Conservation (phyloP, 2,113 vertebrate species). For the Chloroceryle aenea region DNA sequence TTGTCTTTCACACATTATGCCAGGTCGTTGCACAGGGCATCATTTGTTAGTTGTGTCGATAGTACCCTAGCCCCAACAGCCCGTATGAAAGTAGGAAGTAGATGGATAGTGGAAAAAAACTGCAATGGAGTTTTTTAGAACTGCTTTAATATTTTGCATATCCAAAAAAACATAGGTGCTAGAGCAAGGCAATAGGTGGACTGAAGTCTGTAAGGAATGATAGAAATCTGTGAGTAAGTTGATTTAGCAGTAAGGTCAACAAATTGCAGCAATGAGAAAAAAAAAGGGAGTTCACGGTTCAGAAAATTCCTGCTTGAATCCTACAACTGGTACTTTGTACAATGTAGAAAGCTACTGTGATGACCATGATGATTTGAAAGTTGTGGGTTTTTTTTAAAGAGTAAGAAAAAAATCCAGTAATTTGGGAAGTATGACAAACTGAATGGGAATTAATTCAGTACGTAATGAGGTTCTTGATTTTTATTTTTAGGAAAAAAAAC, state of each 20-base stretch:
- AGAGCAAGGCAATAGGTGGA: neutral
- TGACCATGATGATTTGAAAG: neutral
- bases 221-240: neutral
- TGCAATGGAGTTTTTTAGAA: neutral
- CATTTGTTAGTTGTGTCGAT: neutral
- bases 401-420: neutral
- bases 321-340: neutral
- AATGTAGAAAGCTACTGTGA: neutral
- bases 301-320: neutral
- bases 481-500: neutral
- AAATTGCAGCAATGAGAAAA: neutral
- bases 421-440: neutral
- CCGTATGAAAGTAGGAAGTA: neutral
- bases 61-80: rapidly evolving
- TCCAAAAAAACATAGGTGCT: neutral
- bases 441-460: conserved; percentile 7
- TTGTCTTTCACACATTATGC: neutral
- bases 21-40: neutral
- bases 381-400: neutral
- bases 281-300: neutral
- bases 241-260: neutral
- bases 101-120: neutral
- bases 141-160: neutral
- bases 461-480: neutral
- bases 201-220: neutral